Percentiles rank a stretch among this genome's conserved stretches.
phyloP scores from a whole-genome alignment of 2,888 invertebrate genomes.

The Harpalus rubripes region DNA sequence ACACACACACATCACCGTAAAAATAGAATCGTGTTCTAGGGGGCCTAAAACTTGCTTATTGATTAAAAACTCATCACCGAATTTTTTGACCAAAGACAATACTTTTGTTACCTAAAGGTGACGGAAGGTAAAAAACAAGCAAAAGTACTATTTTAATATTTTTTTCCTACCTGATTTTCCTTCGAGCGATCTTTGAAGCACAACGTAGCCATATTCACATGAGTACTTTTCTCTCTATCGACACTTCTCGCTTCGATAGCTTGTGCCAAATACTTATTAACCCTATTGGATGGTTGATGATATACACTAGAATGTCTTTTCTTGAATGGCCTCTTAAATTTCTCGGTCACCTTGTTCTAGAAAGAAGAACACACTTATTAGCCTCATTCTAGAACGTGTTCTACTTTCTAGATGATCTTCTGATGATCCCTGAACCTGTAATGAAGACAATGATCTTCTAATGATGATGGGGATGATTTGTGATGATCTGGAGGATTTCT shows the following conservation, averaged over 20 bases:
- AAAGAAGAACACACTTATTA: slow-evolving; percentile 70
- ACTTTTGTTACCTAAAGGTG: too few species aligned
- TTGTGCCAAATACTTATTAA: slow-evolving; percentile 94
- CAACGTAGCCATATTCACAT: slow-evolving; percentile 91
- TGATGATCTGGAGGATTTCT: too few species aligned
- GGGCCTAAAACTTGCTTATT: too few species aligned
- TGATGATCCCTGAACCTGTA: slow-evolving; percentile 3
- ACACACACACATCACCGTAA: too few species aligned
- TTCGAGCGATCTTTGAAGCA: slow-evolving; percentile 92
- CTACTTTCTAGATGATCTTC: background rate
- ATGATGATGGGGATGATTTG: background rate
- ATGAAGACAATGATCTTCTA: background rate
- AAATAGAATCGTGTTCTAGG: too few species aligned
- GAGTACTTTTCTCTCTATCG: slow-evolving; percentile 92
- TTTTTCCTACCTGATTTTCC: slow-evolving; percentile 85
- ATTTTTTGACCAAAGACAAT: too few species aligned
- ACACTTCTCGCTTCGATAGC: slow-evolving; percentile 94
- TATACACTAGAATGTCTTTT: slow-evolving; percentile 92
- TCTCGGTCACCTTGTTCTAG: slow-evolving; percentile 92
- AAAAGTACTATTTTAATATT: too few species aligned
- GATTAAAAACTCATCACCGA: too few species aligned
- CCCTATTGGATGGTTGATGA: slow-evolving; percentile 93
- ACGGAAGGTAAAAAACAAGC: too few species aligned
- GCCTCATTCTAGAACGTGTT: background rate
- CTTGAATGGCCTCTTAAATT: slow-evolving; percentile 92